Percentiles rank a stretch among this genome's conserved stretches.
Conservation (phyloP, 2,113 vertebrate species). For the Oriolus oriolus region DNA sequence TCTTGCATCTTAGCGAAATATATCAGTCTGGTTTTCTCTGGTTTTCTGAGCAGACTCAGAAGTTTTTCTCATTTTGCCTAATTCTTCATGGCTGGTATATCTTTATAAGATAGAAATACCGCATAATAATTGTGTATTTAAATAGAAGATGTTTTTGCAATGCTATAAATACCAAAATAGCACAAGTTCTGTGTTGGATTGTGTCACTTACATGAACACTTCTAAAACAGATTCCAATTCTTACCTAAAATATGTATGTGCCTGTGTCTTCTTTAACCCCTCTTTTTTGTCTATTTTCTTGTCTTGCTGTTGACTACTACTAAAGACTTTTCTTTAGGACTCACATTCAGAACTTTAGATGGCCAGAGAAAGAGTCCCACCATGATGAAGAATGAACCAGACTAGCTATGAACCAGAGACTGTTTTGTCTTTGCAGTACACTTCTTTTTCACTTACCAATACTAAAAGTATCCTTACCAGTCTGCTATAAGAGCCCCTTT, state of each 20-base stretch:
- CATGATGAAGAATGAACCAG: neutral
- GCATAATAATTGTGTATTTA: conserved; percentile 16
- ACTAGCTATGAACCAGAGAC: neutral
- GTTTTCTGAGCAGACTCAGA: neutral
- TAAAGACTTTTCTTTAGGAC: neutral
- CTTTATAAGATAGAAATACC: neutral
- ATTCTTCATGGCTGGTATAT: neutral
- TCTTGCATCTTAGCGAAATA: neutral
- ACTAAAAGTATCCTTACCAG: neutral
- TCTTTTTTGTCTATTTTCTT: neutral
- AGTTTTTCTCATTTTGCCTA: neutral
- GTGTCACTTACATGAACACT: neutral
- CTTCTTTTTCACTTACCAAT: neutral
- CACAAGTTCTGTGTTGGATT: neutral
- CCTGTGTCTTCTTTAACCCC: neutral
- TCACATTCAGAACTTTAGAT: neutral
- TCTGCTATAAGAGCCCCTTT: neutral
- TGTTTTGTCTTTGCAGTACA: neutral
- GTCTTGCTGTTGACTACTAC: neutral
- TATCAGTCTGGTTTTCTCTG: neutral
- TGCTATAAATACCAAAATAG: neutral
- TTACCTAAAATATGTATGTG: neutral
- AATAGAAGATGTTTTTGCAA: neutral
- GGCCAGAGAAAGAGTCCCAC: neutral
- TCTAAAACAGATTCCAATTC: neutral